These are phyloP conservation scores for Connochaetes taurinus DNA, from an alignment of 2,113 vertebrate genomes.

Conservation along the genomic window DNA sequence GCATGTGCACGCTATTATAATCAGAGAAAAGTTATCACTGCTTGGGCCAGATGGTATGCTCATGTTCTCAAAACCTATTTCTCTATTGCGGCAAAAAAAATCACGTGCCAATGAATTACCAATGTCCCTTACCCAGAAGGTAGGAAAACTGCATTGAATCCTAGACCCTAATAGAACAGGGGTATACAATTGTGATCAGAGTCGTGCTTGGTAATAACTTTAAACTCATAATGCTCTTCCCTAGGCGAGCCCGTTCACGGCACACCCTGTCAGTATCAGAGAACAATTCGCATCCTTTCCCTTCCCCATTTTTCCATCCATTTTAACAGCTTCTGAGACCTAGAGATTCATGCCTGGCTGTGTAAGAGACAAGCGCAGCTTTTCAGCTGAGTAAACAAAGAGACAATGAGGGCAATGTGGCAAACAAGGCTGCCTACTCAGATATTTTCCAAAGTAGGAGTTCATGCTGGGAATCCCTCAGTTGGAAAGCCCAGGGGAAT, in stretches of 20 bases:
- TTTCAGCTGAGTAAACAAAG: slow-evolving; percentile 73
- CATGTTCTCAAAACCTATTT: slow-evolving; percentile 33
- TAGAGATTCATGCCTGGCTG: slow-evolving; percentile 35
- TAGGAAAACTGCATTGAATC: slow-evolving; percentile 21
- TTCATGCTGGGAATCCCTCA: slow-evolving; percentile 49
- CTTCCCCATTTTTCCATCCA: slow-evolving; percentile 24
- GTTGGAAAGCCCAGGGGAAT: slow-evolving; percentile 53
- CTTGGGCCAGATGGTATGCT: background rate
- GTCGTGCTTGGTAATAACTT: background rate
- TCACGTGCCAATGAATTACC: slow-evolving; percentile 20
- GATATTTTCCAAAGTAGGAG: slow-evolving; percentile 72
- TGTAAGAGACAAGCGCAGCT: slow-evolving; percentile 50
- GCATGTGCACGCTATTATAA: background rate
- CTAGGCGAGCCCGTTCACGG: background rate
- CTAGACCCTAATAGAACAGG: slow-evolving; percentile 25
- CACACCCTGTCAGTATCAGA: background rate
- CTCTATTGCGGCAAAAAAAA: slow-evolving; percentile 4
- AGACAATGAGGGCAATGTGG: slow-evolving; percentile 72
- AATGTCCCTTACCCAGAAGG: background rate
- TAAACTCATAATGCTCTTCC: background rate
- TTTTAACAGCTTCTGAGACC: slow-evolving; percentile 46
- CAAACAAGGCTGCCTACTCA: slow-evolving; percentile 68
- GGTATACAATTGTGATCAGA: slow-evolving; percentile 1
- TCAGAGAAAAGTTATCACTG: slow-evolving; percentile 13
- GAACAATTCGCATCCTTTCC: slow-evolving; percentile 36